These are phyloP conservation scores for Caranx melampygus DNA, from an alignment of 2,113 vertebrate genomes.

Conservation along the genomic window DNA sequence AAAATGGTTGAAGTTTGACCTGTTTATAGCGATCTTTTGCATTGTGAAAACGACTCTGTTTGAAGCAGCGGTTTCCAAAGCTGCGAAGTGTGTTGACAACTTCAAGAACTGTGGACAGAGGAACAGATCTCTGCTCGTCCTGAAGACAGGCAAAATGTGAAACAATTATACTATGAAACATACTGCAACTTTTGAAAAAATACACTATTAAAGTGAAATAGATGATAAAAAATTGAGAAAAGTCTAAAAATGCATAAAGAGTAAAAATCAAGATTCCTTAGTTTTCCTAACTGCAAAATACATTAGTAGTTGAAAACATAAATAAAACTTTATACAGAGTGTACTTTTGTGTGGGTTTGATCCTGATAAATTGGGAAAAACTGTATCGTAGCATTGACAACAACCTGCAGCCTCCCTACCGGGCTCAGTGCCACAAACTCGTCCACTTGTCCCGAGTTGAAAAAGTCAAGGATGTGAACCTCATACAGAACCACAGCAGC, in stretches of 20 bases:
- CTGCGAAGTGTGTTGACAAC: slow-evolving; percentile 85
- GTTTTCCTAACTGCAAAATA: not conserved
- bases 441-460: slow-evolving; percentile 88
- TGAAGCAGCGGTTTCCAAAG: slow-evolving; percentile 93
- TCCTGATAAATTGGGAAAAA: not conserved
- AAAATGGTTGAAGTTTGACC: slow-evolving; percentile 70
- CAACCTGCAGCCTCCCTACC: slow-evolving; percentile 74
- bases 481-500: slow-evolving; percentile 87
- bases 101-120: slow-evolving; percentile 86
- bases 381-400: not conserved
- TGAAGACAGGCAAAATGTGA: slow-evolving; percentile 58
- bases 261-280: not conserved
- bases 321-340: not conserved
- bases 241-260: not conserved
- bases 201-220: not conserved
- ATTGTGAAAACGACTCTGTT: slow-evolving; percentile 77
- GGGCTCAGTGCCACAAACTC: slow-evolving; percentile 81
- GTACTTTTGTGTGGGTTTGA: not conserved
- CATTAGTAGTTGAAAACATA: not conserved
- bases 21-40: slow-evolving; percentile 91
- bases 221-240: not conserved
- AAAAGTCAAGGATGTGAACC: slow-evolving; percentile 90
- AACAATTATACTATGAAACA: not conserved
- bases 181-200: not conserved
- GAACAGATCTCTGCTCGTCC: slow-evolving; percentile 85